A percentile compares a stretch with the other conserved stretches of the same genome.
Conservation (phyloP, 2,888 invertebrate genomes). For the Alviniconcha strummeri region DNA sequence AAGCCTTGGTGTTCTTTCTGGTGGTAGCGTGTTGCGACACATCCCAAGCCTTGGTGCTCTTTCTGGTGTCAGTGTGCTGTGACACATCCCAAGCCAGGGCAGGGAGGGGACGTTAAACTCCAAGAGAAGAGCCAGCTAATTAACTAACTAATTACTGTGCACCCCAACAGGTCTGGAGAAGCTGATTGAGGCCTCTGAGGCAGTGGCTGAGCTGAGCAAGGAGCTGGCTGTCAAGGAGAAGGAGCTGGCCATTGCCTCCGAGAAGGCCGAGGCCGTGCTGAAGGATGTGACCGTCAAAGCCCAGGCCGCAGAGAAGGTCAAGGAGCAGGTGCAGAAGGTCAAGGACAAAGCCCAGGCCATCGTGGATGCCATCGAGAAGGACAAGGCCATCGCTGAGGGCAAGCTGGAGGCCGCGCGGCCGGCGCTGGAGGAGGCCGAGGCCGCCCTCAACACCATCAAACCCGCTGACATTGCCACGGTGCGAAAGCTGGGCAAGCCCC, state of each 20-base stretch:
- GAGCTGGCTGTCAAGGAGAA: constrained; percentile 89
- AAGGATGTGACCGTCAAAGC: constrained; percentile 72
- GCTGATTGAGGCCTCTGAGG: constrained; percentile 71
- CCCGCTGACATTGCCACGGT: constrained; percentile 73
- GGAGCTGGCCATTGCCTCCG: constrained; percentile 87
- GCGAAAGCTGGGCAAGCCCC: constrained; percentile 72
- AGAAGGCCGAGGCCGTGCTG: constrained; percentile 83
- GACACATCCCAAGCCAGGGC: too few relatives aligned
- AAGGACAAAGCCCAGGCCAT: constrained; percentile 74
- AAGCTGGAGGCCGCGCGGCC: constrained; percentile 72
- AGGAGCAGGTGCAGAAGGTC: constrained; percentile 73
- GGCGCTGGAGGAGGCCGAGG: constrained; percentile 73
- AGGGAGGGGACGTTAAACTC: too few relatives aligned
- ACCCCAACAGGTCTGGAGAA: constrained; percentile 66
- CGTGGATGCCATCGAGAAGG: constrained; percentile 71
- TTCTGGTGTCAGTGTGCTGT: too few relatives aligned
- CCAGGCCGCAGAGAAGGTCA: constrained; percentile 73
- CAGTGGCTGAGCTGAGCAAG: constrained; percentile 85
- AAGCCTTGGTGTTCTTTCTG: too few relatives aligned
- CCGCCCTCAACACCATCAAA: constrained; percentile 76
- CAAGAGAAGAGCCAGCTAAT: too few relatives aligned
- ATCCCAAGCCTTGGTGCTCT: too few relatives aligned
- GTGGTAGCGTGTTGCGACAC: too few relatives aligned
- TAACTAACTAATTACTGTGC: too few relatives aligned
- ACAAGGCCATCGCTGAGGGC: constrained; percentile 70